Base-by-base conservation (phyloP, 2,113 vertebrate species). In the Peromyscus californicus region DNA sequence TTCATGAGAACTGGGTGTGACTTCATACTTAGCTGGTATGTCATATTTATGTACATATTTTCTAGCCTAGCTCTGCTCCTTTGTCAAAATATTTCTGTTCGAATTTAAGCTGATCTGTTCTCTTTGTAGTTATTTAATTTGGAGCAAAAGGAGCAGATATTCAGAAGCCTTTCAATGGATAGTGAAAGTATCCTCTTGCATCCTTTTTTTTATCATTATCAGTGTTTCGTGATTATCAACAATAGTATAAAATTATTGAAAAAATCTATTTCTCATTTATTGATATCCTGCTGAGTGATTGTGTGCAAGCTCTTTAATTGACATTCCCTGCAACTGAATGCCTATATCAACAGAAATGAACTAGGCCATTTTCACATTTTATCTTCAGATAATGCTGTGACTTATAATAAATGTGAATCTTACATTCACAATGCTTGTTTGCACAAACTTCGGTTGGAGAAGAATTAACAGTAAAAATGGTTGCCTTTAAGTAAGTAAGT, bases 41-140 rank as follows among this genome's bases (percentile, higher is more conserved):
- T 63, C 48, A 65, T 16, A 57, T 42, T 87, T 85, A 83, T 33
- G 86, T 76, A 70, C 31, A 7, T 93, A 48, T 69, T 39, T 31
- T 61, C 31, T 65, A 48, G 3, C n/a, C 31, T 70, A 90, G 48
- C 65, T 89, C 33, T 42, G 59, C 82, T 87, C 5, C 86, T 84
- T 90, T 97, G 67, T 90, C 54, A 79, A 87, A 96, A 87, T 87
- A n/a, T 57, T 89, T 61, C 31, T 85, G 7, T 48, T 76, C 61
- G 15, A 42, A 17, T 83, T 45, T 74, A 72, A 85, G 17, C 89
- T 9, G 26, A 48, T 94, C 21, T n/a, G 29, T 83, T 65, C 79
- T 42, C 13, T 72, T 17, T 74, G 21, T 9, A 61, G 36, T 31
- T 22, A 33, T 36, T 96, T 70, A 82, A 63, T 51, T 80, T 51